Base-by-base conservation (phyloP, 2,797 vertebrate genomes). In the Protonibea diacanthus region DNA sequence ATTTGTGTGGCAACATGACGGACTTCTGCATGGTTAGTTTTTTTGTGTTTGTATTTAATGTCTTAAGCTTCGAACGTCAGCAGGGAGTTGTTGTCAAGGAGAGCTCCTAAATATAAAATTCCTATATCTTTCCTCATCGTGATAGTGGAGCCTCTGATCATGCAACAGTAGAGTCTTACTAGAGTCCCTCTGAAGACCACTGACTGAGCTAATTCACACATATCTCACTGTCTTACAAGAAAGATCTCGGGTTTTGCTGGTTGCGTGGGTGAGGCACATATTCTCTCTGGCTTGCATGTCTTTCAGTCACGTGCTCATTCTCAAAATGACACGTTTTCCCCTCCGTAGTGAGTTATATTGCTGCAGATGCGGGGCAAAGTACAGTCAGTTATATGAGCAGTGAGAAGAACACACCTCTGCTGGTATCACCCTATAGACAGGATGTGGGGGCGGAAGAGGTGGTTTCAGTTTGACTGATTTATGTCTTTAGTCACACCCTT, bases 401-500 rank as follows among this genome's bases (percentile, higher is more conserved):
- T 69, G 61, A 85, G 83, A 81, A 85, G 83, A 81, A 59, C 73
- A 74, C 81, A 82, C 82, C 81, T 80, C 78, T 72, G 65, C 72
- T 49, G 58, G 73, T 88, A 83, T 90, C 81, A 73, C 87, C 73
- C 70, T 61, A 66, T 79, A 82, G 78, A 88, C 90, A 91, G 91
- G 89, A 93, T 85, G 91, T 80, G 92, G 92, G 80, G 84, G 90
- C 8, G 76, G 91, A 81, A 59, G 78, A 81, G 82, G 58, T 69
- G 78, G 81, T 92, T 91, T 92, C 83, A 62, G n/a, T 88, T 86
- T 87, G 86, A 91, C 85, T 91, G 77, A 86, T 89, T 87, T 81
- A 81, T 91, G 71, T 83, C 33, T 59, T 76, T 70, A 81, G 74
- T 84, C 74, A 77, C 80, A 77, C 78, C 78, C 8, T 87, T 88